Evolutionary conservation across 1,140 invertebrate genomes (phyloP), one percentile per base, ranked within the genome.

Genomic region (Rhopalosiphum maidis): DNA sequence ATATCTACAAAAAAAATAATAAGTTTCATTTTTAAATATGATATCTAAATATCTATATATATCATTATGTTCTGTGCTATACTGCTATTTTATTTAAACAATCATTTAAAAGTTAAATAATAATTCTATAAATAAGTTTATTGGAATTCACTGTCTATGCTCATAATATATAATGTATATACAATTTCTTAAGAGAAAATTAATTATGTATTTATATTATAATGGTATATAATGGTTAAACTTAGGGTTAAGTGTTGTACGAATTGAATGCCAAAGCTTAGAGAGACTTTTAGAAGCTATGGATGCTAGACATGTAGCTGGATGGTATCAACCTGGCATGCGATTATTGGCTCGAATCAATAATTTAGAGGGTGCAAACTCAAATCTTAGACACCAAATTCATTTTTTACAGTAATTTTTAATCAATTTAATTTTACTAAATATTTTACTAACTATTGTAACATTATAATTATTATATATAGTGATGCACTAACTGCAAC

Each of bases 241-340:
- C 22, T 68, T 46, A 95, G 95, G 95, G 35, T 95, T 95, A 94
- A 96, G 95, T 93, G 94, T 94, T n/a, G 95, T 95, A 55, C 94
- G 94, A 82, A 96, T 96, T 92, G 96, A 96, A 91, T 97, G 96
- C 6, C 95, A 95, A 91, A 96, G 96, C 51, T 95, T 97, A 94
- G 96, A 97, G 94, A 95, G 95, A 94, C 94, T 97, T 60, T 94
- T 97, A 22, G 95, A 96, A 94, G 96, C 96, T 68, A 95, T 97
- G 95, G 97, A 97, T 94, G 96, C 96, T 3, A 95, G 97, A 77
- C 97, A 97, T 94, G 95, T 97, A 30, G 96, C 97, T 77, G 97
- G 97, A 21, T 97, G 97, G 97, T 97, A 97, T 94, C 96, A 97
- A 94, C 97, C 97, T 35, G 97, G 97, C 6, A 97, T 97, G 96